Conservation (phyloP, 2,888 invertebrate genomes). For the Cataglyphis rosenhaueri region DNA sequence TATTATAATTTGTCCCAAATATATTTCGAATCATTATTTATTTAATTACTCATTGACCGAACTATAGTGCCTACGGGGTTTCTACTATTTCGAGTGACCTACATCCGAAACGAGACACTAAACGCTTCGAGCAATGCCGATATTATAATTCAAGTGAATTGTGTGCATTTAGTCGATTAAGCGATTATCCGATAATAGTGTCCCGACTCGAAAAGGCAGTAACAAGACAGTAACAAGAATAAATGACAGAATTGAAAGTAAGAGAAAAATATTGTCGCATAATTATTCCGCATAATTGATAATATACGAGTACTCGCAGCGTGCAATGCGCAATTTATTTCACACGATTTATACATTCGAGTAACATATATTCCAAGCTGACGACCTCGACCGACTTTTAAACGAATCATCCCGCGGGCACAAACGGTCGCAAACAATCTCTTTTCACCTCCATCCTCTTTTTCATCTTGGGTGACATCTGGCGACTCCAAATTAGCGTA, state of each 20-base stretch:
- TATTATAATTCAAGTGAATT: slow-evolving; percentile 31
- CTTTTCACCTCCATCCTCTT: neutral
- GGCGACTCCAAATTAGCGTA: slow-evolving; percentile 78
- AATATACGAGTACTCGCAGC: neutral
- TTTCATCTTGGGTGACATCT: slow-evolving; percentile 61
- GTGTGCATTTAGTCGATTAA: slow-evolving; percentile 11
- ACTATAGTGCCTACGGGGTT: neutral
- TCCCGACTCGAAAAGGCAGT: slow-evolving; percentile 16
- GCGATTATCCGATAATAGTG: slow-evolving; percentile 17
- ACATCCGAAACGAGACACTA: slow-evolving; percentile 20
- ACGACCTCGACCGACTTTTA: neutral
- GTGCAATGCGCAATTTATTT: neutral
- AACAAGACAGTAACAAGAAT: neutral
- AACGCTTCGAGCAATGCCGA: slow-evolving; percentile 20
- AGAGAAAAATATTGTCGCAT: slow-evolving; percentile 2
- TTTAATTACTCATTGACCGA: slow-evolving; percentile 37
- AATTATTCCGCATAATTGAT: neutral
- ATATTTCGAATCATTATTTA: slow-evolving; percentile 18
- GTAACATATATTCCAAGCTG: neutral
- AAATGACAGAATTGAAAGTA: neutral
- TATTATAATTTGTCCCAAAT: neutral
- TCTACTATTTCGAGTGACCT: slow-evolving; percentile 26
- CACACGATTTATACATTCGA: neutral
- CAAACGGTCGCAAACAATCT: slow-evolving; percentile 6
- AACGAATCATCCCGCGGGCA: neutral